Evolutionary conservation across 2,113 vertebrate genomes (phyloP).

Genomic region (Raja brachyura): DNA sequence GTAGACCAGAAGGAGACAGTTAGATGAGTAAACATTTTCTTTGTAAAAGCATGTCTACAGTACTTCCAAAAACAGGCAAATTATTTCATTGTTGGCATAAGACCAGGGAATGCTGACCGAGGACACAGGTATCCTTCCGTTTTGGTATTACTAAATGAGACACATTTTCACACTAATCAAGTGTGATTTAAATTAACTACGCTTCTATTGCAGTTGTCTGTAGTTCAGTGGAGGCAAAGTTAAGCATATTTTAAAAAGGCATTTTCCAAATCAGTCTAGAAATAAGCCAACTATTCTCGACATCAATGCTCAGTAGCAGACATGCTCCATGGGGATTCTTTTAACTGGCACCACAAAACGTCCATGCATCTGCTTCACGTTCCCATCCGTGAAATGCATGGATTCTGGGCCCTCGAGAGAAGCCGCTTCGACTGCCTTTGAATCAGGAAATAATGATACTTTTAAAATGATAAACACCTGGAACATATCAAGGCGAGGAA

Average conservation of each 20-base stretch:
- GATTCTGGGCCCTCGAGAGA: not conserved
- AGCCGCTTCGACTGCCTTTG: not conserved
- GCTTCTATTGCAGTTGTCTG: not conserved
- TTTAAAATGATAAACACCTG: constrained; percentile 25
- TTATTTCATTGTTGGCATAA: constrained; percentile 50
- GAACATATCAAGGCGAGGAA: constrained; percentile 27
- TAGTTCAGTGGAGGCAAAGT: not conserved
- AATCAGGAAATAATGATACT: constrained; percentile 25
- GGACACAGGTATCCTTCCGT: constrained; percentile 33
- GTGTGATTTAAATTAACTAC: constrained; percentile 10
- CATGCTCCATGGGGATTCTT: constrained; percentile 17
- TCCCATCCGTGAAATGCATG: constrained; percentile 29
- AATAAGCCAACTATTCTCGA: constrained; percentile 5
- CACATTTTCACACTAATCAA: not conserved
- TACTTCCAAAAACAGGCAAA: not conserved
- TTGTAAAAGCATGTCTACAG: not conserved
- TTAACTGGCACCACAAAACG: constrained; percentile 29
- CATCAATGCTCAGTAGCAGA: constrained; percentile 34
- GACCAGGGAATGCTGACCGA: constrained; percentile 47
- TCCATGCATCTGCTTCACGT: constrained; percentile 33
- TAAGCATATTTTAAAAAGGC: constrained; percentile 18
- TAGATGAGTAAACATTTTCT: not conserved
- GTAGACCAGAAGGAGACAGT: no score
- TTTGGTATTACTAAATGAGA: not conserved
- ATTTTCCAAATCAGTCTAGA: not conserved